These are phyloP conservation scores for Luidia sarsii DNA, from an alignment of 53 echinoderm and acorn worm species.

Conservation along the genomic window DNA sequence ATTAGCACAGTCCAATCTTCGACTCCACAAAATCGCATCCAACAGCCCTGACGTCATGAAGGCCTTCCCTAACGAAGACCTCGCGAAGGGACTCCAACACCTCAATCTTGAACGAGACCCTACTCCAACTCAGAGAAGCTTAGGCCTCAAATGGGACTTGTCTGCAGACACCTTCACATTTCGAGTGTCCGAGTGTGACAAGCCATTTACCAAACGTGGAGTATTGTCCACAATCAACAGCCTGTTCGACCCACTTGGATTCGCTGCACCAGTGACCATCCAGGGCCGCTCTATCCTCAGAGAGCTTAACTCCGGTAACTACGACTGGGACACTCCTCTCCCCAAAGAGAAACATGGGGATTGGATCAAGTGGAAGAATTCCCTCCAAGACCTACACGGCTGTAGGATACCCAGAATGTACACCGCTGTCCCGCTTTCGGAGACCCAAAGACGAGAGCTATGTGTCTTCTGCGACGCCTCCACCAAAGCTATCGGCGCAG, in stretches of 20 bases:
- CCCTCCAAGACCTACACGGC: slow-evolving; percentile 2
- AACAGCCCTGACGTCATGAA: slow-evolving; percentile 57
- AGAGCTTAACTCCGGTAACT: slow-evolving; percentile 17
- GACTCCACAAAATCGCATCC: slow-evolving; percentile 70
- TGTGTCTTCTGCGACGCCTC: slow-evolving; percentile 37
- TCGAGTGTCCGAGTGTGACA: slow-evolving; percentile 25
- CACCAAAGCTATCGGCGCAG: slow-evolving; percentile 45
- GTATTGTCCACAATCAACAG: slow-evolving; percentile 53
- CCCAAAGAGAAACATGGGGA: slow-evolving; percentile 2
- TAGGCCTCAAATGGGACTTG: slow-evolving; percentile 45
- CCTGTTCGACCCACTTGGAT: slow-evolving; percentile 59
- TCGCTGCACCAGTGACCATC: slow-evolving; percentile 30
- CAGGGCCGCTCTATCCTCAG: slow-evolving; percentile 26
- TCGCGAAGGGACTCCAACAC: slow-evolving; percentile 42
- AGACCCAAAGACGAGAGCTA: background rate
- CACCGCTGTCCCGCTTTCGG: background rate
- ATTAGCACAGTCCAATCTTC: slow-evolving; percentile 45
- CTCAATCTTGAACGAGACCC: slow-evolving; percentile 36
- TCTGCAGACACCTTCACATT: slow-evolving; percentile 39
- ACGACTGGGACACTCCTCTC: slow-evolving; percentile 38
- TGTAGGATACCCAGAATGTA: slow-evolving; percentile 18
- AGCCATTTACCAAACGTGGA: slow-evolving; percentile 42
- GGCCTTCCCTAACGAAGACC: slow-evolving; percentile 26
- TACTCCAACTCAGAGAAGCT: slow-evolving; percentile 9
- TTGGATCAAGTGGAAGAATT: slow-evolving; percentile 30